Evolutionary conservation across 2,797 vertebrate species (phyloP).

Genomic region (Bucorvus abyssinicus): DNA sequence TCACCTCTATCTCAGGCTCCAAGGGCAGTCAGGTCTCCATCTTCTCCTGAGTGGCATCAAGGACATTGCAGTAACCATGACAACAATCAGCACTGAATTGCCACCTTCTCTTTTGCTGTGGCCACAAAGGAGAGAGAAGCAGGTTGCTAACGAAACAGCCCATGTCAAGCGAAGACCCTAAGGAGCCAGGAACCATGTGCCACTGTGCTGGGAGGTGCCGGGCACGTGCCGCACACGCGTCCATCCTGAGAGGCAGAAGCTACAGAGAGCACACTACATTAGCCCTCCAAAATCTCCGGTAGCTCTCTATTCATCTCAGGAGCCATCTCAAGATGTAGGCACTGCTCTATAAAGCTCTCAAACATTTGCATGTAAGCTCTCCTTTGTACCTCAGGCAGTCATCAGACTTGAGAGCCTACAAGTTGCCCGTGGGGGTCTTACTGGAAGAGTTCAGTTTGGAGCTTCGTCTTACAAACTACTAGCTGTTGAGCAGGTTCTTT

Average conservation of each 20-base stretch:
- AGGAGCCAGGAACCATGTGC: background rate
- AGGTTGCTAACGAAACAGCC: background rate
- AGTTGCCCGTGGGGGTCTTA: accelerated
- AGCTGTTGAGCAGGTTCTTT: background rate
- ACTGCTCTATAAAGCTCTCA: background rate
- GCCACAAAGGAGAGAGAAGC: background rate
- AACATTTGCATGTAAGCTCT: background rate
- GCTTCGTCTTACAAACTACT: background rate
- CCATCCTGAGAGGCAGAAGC: background rate
- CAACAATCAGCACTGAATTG: background rate
- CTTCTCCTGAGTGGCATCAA: background rate
- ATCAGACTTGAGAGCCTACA: background rate
- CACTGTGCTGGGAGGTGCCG: background rate
- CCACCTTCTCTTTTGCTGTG: background rate
- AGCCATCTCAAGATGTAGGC: background rate
- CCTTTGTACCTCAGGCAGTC: background rate
- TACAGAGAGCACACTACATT: background rate
- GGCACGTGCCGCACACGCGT: background rate
- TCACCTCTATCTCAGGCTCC: background rate
- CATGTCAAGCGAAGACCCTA: background rate
- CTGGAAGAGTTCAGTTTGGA: background rate
- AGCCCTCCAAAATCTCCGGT: background rate
- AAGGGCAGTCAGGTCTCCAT: background rate
- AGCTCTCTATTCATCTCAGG: background rate
- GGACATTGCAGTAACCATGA: background rate